These are phyloP conservation scores for Spinus olivaceus DNA, from an alignment of 2,797 vertebrate genomes.

Conservation along the genomic window DNA sequence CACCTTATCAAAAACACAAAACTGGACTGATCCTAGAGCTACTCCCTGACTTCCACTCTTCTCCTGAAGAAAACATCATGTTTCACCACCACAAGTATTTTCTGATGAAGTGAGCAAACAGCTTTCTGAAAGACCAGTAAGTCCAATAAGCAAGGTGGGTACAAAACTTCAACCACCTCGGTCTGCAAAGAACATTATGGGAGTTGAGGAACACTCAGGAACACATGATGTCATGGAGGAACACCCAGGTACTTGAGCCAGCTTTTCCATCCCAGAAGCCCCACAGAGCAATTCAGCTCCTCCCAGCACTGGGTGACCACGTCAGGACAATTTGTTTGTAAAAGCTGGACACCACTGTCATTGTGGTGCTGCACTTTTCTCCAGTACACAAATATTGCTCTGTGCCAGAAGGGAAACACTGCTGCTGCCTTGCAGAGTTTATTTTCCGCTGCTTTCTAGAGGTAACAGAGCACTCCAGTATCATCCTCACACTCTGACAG, in stretches of 20 bases:
- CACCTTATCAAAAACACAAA: neutral
- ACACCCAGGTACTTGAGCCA: neutral
- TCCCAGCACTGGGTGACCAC: neutral
- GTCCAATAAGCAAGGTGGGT: neutral
- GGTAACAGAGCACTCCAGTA: neutral
- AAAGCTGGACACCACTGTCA: neutral
- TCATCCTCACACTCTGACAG: neutral
- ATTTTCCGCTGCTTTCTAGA: neutral
- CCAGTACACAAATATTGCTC: neutral
- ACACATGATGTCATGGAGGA: neutral
- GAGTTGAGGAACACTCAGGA: neutral
- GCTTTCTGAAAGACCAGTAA: neutral
- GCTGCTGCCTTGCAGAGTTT: neutral
- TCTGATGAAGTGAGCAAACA: neutral
- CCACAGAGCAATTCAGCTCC: neutral
- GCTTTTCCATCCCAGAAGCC: neutral
- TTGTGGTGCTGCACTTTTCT: neutral
- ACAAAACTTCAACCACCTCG: neutral
- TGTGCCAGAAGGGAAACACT: neutral
- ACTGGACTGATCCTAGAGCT: neutral
- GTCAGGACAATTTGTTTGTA: neutral
- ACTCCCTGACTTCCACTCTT: neutral
- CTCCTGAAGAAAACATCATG: neutral
- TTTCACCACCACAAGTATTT: neutral
- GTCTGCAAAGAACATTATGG: constrained; percentile 8